Evolutionary conservation across 92 coral and sea anemone species (phyloP).

Genomic region (Zoanthus solanderi): DNA sequence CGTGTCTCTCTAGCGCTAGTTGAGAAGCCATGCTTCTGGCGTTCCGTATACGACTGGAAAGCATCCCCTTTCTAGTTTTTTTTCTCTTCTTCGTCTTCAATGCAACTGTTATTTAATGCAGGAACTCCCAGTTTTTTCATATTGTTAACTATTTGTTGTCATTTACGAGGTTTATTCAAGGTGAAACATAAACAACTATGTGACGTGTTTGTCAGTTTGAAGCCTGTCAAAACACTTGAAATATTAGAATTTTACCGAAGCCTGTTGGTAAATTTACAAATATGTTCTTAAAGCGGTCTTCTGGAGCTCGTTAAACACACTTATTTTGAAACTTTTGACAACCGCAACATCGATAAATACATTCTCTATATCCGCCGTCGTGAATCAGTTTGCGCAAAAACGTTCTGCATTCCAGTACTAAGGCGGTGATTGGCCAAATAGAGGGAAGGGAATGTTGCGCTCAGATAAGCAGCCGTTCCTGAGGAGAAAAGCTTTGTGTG

Average conservation of each 20-base stretch:
- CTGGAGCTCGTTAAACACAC: not conserved
- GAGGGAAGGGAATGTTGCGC: too few species aligned
- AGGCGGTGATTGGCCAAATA: too few species aligned
- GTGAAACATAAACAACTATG: constrained; percentile 22
- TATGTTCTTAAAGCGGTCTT: not conserved
- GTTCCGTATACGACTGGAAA: constrained; percentile 27
- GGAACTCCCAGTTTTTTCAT: not conserved
- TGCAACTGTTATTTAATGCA: constrained; percentile 2
- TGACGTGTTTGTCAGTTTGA: constrained; percentile 1
- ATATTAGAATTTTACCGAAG: constrained; percentile 19
- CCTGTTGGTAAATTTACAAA: constrained; percentile 55
- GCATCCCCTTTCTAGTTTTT: not conserved
- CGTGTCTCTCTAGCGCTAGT: constrained; percentile 30
- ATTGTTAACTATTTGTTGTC: constrained; percentile 1
- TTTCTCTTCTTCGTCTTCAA: constrained; percentile 7
- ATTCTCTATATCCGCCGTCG: not conserved
- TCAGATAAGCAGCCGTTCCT: too few species aligned
- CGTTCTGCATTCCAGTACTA: not conserved
- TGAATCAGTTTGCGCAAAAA: not conserved
- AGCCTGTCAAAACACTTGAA: not conserved
- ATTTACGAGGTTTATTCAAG: constrained; percentile 15
- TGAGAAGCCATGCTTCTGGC: constrained; percentile 38
- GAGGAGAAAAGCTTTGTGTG: too few species aligned
- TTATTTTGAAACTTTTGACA: not conserved
- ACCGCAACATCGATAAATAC: not conserved